Base-by-base conservation (phyloP, 53 echinoderm and acorn worm species). In the Zoroaster sp. region DNA sequence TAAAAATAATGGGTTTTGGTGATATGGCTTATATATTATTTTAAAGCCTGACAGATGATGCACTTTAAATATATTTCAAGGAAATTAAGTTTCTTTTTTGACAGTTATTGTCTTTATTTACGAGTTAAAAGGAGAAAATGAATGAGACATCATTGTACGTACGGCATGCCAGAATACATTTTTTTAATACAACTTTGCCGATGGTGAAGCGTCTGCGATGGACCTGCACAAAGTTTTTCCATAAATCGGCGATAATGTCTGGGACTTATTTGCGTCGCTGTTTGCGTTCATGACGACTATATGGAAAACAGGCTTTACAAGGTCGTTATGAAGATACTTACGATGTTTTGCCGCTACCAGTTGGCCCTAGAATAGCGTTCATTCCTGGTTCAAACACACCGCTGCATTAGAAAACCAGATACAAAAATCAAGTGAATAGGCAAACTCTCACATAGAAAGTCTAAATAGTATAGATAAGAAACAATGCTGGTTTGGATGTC, bases 311-410 rank as follows among this genome's bases (percentile, higher is more conserved):
- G n/a, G n/a, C n/a, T n/a, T n/a, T n/a, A n/a, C n/a, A n/a, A n/a
- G 10, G 20, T 0, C 0, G 0, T 53, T 1, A 5, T 54, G 21
- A 7, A 20, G 21, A 2, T 23, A 91, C 95, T 91, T 87, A 95
- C 95, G 93, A 93, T 31, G 95, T 95, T 80, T 95, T 95, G 4
- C 95, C 95, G 32, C 95, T 91, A 12, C 95, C 95, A 3, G 95
- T 92, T 75, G 95, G 95, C 3, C 95, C 95, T 28, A 95, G 83
- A 46, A 95, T 93, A 4, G 95, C 95, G 69, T 95, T 95, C 89
- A 95, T 89, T 20, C 95, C 95, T 54, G 91, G 91, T 10, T 52
- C 71, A 69, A 93, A 95, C 11, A 93, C 79, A 30, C 93, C 95
- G 81, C 95, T 95, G n/a, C n/a, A n/a, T n/a, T 59, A 28, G 12